These are phyloP conservation scores for Formica aserva DNA, from an alignment of 2,888 invertebrate species.

Conservation along the genomic window DNA sequence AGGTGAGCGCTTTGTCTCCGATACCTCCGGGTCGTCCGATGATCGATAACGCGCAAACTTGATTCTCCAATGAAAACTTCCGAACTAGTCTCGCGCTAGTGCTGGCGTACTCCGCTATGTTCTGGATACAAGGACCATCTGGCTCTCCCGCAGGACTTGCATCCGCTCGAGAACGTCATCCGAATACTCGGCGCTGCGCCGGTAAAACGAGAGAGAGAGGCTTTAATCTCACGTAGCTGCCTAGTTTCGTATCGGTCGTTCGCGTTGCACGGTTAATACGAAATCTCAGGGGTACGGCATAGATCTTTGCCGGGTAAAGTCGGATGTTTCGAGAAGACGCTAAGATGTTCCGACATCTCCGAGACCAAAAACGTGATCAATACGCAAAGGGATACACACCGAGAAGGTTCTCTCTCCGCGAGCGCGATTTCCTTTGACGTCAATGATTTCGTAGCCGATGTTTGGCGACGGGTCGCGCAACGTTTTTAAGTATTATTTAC, in stretches of 20 bases:
- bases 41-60: conserved; percentile 59
- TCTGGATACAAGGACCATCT: conserved; percentile 64
- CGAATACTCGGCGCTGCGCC: conserved; percentile 72
- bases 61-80: conserved; percentile 66
- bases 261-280: conserved; percentile 51
- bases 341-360: conserved; percentile 23
- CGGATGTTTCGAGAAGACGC: conserved; percentile 46
- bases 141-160: conserved; percentile 69
- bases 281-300: conserved; percentile 51
- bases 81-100: conserved; percentile 14
- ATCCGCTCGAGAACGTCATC: conserved; percentile 76
- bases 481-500: conserved; percentile 7
- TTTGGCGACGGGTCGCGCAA: neutral
- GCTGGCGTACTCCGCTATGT: conserved; percentile 43
- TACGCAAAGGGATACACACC: conserved; percentile 2
- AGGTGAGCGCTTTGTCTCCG: conserved; percentile 42
- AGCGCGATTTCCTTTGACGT: conserved; percentile 15
- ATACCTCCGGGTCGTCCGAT: conserved; percentile 45
- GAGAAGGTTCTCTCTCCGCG: neutral
- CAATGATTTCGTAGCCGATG: conserved; percentile 11
- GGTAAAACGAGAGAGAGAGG: neutral
- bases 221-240: conserved; percentile 37
- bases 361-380: conserved; percentile 31
- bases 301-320: conserved; percentile 48
- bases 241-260: conserved; percentile 30